Percentiles rank a stretch among this genome's conserved stretches.
phyloP scores from a whole-genome alignment of 1,140 invertebrate genomes.

The Aethina tumida region DNA sequence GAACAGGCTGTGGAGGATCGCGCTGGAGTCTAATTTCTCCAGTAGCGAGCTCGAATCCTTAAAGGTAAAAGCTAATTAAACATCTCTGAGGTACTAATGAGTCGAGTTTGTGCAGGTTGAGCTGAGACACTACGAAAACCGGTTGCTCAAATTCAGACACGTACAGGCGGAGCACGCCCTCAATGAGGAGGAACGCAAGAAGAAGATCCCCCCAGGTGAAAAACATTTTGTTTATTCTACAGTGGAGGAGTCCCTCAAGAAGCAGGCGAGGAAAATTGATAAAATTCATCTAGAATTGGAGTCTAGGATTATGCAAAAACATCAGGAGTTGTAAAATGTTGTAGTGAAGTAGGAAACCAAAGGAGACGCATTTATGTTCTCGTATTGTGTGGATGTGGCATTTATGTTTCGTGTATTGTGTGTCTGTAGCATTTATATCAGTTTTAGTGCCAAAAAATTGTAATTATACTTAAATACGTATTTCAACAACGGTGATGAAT shows the following conservation, averaged over 20 bases:
- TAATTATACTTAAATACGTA: not conserved
- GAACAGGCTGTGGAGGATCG: constrained; percentile 75
- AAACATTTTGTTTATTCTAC: constrained; percentile 50
- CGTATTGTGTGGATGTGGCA: constrained; percentile 2
- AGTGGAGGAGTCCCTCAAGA: constrained; percentile 66
- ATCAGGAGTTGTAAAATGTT: constrained; percentile 54
- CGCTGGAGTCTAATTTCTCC: constrained; percentile 68
- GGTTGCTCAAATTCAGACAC: constrained; percentile 72
- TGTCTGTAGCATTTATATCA: constrained; percentile 7
- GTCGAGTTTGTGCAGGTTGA: too few relatives aligned
- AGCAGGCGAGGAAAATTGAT: constrained; percentile 72
- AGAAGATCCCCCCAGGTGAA: constrained; percentile 48
- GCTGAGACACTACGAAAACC: too few relatives aligned
- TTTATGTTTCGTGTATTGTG: constrained; percentile 2
- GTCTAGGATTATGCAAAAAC: constrained; percentile 61
- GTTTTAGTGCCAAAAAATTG: constrained; percentile 4
- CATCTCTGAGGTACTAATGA: too few relatives aligned
- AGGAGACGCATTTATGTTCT: not conserved
- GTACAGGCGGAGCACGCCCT: constrained; percentile 66
- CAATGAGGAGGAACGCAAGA: constrained; percentile 45
- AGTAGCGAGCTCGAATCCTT: constrained; percentile 72
- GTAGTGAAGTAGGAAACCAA: constrained; percentile 1
- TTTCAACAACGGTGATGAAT: not conserved
- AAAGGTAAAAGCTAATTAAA: constrained; percentile 79
- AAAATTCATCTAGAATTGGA: constrained; percentile 79